Base-by-base conservation (phyloP, 2,888 invertebrate species). In the Deroplatys truncata region DNA sequence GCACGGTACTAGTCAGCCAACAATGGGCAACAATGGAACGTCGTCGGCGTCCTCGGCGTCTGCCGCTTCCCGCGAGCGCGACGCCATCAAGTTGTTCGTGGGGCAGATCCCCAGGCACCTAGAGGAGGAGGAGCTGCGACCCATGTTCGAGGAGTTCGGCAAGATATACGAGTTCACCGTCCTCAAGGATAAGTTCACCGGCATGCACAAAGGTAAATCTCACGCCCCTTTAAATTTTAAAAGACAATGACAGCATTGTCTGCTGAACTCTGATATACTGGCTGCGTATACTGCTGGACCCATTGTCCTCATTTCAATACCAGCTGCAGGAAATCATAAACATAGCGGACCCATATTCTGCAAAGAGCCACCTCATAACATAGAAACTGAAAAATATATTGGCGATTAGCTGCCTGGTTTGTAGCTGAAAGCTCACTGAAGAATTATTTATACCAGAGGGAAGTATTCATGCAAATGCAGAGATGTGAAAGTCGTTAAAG, bases 91-190 rank as follows among this genome's bases (percentile, higher is more conserved):
- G 94, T 95, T 98, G 90, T 98, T 98, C 94, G 97, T 98, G 89
- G 98, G 98, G 28, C 98, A 98, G 94, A 98, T 98, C 92, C 98
- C 98, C 31, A 94, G 98, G 90, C 98, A 98, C 93, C 94, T 98
- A 90, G 97, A 97, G 92, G 98, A 98, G 93, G 97, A 97, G 90
- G 97, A 98, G 92, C 94, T 98, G 49, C 94, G 98, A 88, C 98
- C 98, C 82, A 96, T 98, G 95, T 98, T 98, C 93, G 98, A 98
- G 93, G 97, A 98, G 93, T 98, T 97, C 92, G 98, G 98, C 89
- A 97, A 97, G 93, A 98, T 98, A 93, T 98, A 98, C 94, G 98
- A 98, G 95, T 96, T 98, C 93, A 98, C 98, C 91, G 97, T 98
- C 90, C 96, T 98, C 92, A 98, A 98, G 95, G 98, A 98, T 94